Conservation (phyloP, 2,888 invertebrate species). For the Scaptomyza flava region DNA sequence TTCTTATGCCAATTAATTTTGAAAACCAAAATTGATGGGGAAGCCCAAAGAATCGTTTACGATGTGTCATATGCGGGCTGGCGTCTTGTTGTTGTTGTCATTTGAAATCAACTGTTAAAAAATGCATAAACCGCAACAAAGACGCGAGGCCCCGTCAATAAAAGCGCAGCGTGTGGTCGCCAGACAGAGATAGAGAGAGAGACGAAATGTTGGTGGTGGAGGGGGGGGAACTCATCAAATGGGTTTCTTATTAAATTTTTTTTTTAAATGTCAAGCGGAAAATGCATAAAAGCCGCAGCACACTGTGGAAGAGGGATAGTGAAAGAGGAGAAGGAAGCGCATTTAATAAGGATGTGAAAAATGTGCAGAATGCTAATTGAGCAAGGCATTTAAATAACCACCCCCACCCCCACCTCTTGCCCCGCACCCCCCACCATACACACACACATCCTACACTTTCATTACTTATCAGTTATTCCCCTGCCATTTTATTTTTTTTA, state of each 20-base stretch:
- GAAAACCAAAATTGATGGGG: slow-evolving; percentile 1
- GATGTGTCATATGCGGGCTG: slow-evolving; percentile 74
- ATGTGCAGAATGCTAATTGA: slow-evolving; percentile 71
- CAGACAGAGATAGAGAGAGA: too few species aligned
- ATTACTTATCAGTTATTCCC: slow-evolving; percentile 36
- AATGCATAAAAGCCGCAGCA: slow-evolving; percentile 32
- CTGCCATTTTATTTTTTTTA: slow-evolving; percentile 29
- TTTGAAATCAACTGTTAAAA: slow-evolving; percentile 41
- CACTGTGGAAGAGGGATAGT: neutral
- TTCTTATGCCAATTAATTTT: slow-evolving; percentile 11
- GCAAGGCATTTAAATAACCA: slow-evolving; percentile 42
- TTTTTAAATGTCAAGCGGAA: slow-evolving; percentile 51
- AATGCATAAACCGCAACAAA: slow-evolving; percentile 48
- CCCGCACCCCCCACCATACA: neutral
- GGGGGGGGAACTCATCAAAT: slow-evolving; percentile 28
- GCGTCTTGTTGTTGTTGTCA: slow-evolving; percentile 32
- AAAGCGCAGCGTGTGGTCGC: slow-evolving; percentile 51
- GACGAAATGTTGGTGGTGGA: too few species aligned
- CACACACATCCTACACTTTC: neutral
- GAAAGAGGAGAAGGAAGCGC: slow-evolving; percentile 12
- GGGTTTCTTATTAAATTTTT: slow-evolving; percentile 60
- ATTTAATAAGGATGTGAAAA: slow-evolving; percentile 77
- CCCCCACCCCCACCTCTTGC: neutral
- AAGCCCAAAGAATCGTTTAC: slow-evolving; percentile 43
- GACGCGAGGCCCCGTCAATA: slow-evolving; percentile 45